Conservation (phyloP, 1,140 invertebrate genomes). For the Drosophila bifasciata region DNA sequence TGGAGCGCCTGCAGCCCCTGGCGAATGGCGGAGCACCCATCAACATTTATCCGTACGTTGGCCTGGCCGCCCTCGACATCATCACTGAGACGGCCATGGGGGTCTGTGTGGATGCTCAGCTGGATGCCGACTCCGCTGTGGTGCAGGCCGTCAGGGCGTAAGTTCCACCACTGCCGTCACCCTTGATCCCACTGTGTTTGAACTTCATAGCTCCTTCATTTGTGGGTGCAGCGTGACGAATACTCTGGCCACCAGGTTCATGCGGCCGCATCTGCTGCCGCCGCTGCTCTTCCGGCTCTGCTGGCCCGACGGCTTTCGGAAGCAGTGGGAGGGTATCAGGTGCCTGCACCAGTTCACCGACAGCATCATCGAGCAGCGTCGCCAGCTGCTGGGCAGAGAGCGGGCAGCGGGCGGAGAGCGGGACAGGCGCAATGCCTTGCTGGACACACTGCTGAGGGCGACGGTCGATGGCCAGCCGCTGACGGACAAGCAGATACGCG, state of each 20-base stretch:
- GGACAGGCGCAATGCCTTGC: slow-evolving; percentile 87
- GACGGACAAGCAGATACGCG: slow-evolving; percentile 87
- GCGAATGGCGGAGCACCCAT: slow-evolving; percentile 68
- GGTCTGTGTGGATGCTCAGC: slow-evolving; percentile 89
- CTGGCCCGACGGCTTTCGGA: slow-evolving; percentile 63
- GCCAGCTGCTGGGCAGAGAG: slow-evolving; percentile 11
- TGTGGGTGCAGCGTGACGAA: slow-evolving; percentile 60
- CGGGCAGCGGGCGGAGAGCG: background rate
- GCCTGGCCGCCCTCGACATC: slow-evolving; percentile 62
- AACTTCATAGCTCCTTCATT: background rate
- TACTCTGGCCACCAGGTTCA: slow-evolving; percentile 55
- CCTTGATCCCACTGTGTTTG: background rate
- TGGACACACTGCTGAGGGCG: slow-evolving; percentile 90
- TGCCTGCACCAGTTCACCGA: slow-evolving; percentile 74
- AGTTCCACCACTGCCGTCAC: slow-evolving; percentile 31
- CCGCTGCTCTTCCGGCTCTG: slow-evolving; percentile 58
- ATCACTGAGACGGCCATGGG: slow-evolving; percentile 93
- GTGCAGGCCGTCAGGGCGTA: slow-evolving; percentile 89
- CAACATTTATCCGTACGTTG: slow-evolving; percentile 57
- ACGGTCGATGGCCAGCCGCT: slow-evolving; percentile 86
- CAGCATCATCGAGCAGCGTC: slow-evolving; percentile 63
- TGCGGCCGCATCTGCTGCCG: slow-evolving; percentile 69
- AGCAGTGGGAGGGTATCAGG: slow-evolving; percentile 58
- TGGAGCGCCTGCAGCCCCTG: slow-evolving; percentile 86
- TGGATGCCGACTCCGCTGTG: slow-evolving; percentile 88